Percentiles rank a stretch among this genome's conserved stretches.
Conservation (phyloP, 2,888 invertebrate species). For the Meiosimyza platycephala region DNA sequence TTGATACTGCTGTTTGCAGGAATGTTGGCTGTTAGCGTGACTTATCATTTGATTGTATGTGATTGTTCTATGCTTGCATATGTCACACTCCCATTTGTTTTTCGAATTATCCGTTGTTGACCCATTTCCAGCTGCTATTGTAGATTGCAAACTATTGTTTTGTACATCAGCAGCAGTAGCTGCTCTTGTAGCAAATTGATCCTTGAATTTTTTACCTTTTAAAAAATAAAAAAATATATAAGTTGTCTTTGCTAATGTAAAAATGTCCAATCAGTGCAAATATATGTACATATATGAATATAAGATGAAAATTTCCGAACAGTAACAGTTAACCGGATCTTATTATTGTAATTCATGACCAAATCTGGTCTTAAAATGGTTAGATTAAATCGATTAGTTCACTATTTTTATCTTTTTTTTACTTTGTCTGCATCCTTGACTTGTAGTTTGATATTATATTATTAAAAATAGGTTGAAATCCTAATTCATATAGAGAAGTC, state of each 20-base stretch:
- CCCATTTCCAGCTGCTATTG: neutral
- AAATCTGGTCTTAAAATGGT: neutral
- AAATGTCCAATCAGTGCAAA: too few relatives aligned
- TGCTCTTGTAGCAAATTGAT: constrained; percentile 17
- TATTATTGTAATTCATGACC: neutral
- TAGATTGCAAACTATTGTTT: neutral
- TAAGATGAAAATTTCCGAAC: too few relatives aligned
- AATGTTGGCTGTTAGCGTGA: constrained; percentile 68
- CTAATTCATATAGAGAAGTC: too few relatives aligned
- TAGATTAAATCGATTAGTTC: neutral
- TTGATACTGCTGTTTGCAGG: constrained; percentile 76
- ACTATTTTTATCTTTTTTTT: too few relatives aligned
- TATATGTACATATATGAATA: too few relatives aligned
- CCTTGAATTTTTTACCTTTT: constrained; percentile 44
- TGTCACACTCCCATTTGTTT: constrained; percentile 57
- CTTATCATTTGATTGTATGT: constrained; percentile 52
- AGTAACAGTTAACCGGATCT: too few relatives aligned
- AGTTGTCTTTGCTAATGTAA: neutral
- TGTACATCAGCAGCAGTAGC: constrained; percentile 4
- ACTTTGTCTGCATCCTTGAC: too few relatives aligned
- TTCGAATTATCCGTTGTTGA: constrained; percentile 40
- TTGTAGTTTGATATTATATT: too few relatives aligned
- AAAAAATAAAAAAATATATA: neutral
- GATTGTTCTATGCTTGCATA: constrained; percentile 50
- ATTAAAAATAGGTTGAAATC: too few relatives aligned